Evolutionary conservation across 1,140 invertebrate species (phyloP).

Genomic region (Halesus radiatus): DNA sequence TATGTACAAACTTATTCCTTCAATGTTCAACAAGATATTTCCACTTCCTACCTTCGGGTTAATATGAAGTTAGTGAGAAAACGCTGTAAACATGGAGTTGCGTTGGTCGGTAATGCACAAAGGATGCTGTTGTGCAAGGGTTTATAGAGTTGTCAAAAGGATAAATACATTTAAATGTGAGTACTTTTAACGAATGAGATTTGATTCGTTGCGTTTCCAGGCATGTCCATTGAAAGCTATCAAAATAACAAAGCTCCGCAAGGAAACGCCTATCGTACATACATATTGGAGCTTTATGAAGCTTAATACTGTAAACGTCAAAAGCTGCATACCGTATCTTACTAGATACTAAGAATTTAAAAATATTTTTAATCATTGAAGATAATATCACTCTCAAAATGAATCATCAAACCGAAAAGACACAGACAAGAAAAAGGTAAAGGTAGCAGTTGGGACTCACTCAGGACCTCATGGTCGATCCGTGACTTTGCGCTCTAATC

Average conservation of each 20-base stretch:
- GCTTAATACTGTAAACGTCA: too few species aligned
- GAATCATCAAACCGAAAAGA: too few species aligned
- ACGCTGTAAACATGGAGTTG: background rate
- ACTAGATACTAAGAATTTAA: too few species aligned
- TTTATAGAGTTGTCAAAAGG: constrained; percentile 35
- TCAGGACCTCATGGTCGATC: too few species aligned
- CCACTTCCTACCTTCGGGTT: constrained; percentile 27
- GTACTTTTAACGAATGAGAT: constrained; percentile 21
- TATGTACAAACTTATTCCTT: constrained; percentile 12
- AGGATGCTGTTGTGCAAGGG: constrained; percentile 7
- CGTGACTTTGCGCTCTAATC: too few species aligned
- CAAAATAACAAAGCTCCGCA: background rate
- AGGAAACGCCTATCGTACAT: background rate
- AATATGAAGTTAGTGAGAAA: background rate
- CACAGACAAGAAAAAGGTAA: too few species aligned
- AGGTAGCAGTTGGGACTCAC: too few species aligned
- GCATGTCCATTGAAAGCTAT: background rate
- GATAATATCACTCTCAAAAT: too few species aligned
- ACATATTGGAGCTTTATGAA: background rate
- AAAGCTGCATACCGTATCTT: too few species aligned
- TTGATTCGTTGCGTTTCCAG: constrained; percentile 8
- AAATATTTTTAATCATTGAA: too few species aligned
- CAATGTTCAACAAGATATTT: constrained; percentile 9
- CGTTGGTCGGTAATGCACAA: constrained; percentile 19
- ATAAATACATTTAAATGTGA: constrained; percentile 24